phyloP scores from a whole-genome alignment of 2,888 invertebrate species.

The Leptura quadrifasciata region DNA sequence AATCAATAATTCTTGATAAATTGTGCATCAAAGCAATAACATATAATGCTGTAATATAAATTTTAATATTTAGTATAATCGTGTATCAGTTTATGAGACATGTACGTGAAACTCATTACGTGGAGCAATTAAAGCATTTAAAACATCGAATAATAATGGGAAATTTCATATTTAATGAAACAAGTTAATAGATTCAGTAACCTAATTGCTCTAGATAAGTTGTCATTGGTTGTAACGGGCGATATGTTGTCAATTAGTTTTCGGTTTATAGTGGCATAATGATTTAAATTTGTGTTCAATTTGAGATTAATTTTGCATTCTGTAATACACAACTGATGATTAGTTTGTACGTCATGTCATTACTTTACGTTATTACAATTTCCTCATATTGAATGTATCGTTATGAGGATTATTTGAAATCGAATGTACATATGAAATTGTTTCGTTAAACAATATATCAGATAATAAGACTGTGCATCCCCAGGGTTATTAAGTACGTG shows the following conservation, averaged over 20 bases:
- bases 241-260: slow-evolving; percentile 50
- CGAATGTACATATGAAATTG: not conserved
- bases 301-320: slow-evolving; percentile 56
- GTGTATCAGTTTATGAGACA: slow-evolving; percentile 1
- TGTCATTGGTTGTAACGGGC: slow-evolving; percentile 25
- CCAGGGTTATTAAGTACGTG: not conserved
- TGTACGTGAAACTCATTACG: slow-evolving; percentile 17
- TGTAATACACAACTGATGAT: slow-evolving; percentile 37
- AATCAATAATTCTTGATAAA: not conserved
- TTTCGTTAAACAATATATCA: not conserved
- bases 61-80: not conserved
- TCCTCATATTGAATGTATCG: slow-evolving; percentile 8
- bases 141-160: slow-evolving; percentile 16
- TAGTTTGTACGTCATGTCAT: slow-evolving; percentile 42
- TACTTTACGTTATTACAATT: slow-evolving; percentile 40
- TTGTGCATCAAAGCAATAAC: not conserved
- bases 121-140: slow-evolving; percentile 21
- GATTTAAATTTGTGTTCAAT: slow-evolving; percentile 56
- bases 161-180: slow-evolving; percentile 33
- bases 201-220: slow-evolving; percentile 24
- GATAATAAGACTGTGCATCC: not conserved
- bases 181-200: slow-evolving; percentile 34
- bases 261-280: slow-evolving; percentile 50
- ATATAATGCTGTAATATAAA: not conserved
- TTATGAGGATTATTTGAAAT: not conserved